Conservation (phyloP, 2,113 vertebrate species). For the Apeltes quadracus region DNA sequence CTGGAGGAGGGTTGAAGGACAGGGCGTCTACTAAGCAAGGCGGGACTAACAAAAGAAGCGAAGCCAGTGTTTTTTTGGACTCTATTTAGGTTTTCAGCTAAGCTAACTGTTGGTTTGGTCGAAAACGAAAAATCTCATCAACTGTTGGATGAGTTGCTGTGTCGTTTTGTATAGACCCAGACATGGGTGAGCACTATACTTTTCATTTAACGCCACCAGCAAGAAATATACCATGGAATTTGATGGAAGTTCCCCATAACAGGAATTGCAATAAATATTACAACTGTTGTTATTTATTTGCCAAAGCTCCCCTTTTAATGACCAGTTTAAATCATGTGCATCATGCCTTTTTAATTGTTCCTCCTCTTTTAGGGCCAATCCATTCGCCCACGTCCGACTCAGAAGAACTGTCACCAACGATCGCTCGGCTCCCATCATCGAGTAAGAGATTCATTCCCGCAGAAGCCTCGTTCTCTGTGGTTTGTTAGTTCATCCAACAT, state of each 20-base stretch:
- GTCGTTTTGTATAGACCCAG: neutral
- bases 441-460: constrained; percentile 64
- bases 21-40: neutral
- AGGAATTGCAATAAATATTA: neutral
- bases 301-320: neutral
- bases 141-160: neutral
- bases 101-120: neutral
- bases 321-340: neutral
- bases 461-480: neutral
- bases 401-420: constrained; percentile 87
- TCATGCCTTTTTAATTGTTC: neutral
- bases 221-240: neutral
- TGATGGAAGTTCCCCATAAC: neutral
- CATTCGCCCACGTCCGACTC: constrained; percentile 85
- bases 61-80: neutral
- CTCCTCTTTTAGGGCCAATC: constrained; percentile 78
- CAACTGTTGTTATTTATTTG: neutral
- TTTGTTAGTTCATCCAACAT: constrained; percentile 20
- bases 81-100: neutral
- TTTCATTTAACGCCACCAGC: neutral
- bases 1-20: neutral
- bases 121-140: neutral
- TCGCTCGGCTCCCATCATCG: constrained; percentile 86
- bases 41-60: neutral
- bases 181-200: neutral